These are phyloP conservation scores for Caenorhabditis sp. DNA, from an alignment of 2,888 invertebrate species.

Conservation along the genomic window DNA sequence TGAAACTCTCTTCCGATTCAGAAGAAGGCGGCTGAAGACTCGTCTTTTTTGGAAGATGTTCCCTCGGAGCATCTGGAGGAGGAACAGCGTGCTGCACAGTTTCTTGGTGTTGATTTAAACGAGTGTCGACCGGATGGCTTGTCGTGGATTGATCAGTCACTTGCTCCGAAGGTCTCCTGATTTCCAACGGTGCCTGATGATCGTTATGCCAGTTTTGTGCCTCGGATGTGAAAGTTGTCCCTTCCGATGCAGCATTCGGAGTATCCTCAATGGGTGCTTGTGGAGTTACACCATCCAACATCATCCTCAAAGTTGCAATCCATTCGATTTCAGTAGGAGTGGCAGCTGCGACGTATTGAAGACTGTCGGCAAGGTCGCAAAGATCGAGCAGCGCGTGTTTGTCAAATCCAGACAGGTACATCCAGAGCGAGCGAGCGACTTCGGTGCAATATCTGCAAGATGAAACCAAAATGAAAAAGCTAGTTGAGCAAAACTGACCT, in stretches of 20 bases:
- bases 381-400: slow-evolving; percentile 61
- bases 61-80: not conserved
- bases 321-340: slow-evolving; percentile 63
- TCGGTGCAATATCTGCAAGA: slow-evolving; percentile 68
- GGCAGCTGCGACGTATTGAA: slow-evolving; percentile 59
- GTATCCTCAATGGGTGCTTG: not conserved
- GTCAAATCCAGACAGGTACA: slow-evolving; percentile 47
- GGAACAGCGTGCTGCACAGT: not conserved
- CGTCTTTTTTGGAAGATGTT: not conserved
- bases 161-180: slow-evolving; percentile 23
- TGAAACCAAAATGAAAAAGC: not conserved
- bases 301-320: slow-evolving; percentile 65
- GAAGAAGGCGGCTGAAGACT: not conserved
- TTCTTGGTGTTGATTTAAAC: not conserved
- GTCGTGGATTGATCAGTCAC: not conserved
- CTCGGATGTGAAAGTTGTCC: slow-evolving; percentile 47
- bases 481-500: slow-evolving; percentile 16
- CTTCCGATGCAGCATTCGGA: slow-evolving; percentile 3
- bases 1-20: not conserved
- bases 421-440: slow-evolving; percentile 69
- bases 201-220: slow-evolving; percentile 72
- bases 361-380: slow-evolving; percentile 75
- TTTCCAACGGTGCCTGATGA: slow-evolving; percentile 70
- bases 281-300: slow-evolving; percentile 26
- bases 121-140: not conserved